Percentiles rank a stretch among this genome's conserved stretches.
These are phyloP conservation scores for Harmothoe impar DNA, from an alignment of 2,888 invertebrate species.

Conservation along the genomic window DNA sequence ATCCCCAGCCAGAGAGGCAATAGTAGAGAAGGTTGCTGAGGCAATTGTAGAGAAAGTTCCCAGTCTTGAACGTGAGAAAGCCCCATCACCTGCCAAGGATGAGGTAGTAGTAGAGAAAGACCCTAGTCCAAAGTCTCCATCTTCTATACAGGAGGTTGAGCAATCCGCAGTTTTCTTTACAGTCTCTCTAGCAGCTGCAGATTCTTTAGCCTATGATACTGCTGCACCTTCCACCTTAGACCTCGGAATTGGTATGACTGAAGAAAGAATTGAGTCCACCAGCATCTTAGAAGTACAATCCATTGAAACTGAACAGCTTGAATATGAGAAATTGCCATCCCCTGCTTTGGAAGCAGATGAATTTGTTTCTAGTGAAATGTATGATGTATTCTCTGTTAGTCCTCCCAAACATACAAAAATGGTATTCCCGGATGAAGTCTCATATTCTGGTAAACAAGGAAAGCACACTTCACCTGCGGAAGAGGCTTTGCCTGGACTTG, in stretches of 20 bases:
- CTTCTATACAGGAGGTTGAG: too few species aligned
- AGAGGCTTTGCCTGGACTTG: slow-evolving; percentile 54
- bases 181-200: too few species aligned
- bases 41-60: not conserved
- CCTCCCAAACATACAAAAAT: slow-evolving; percentile 21
- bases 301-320: not conserved
- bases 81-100: not conserved
- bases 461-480: slow-evolving; percentile 57
- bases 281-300: too few species aligned
- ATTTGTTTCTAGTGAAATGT: slow-evolving; percentile 39
- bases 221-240: too few species aligned
- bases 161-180: too few species aligned
- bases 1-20: not conserved
- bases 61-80: not conserved
- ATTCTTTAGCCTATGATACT: too few species aligned
- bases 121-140: not conserved
- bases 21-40: slow-evolving; percentile 7
- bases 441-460: slow-evolving; percentile 37
- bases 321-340: not conserved
- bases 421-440: slow-evolving; percentile 3
- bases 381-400: not conserved
- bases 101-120: slow-evolving; percentile 5
- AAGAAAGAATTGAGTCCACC: too few species aligned
- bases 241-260: too few species aligned
- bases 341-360: slow-evolving; percentile 37